Conservation (phyloP, 2,888 invertebrate genomes). For the Oegoconia quadripuncta region DNA sequence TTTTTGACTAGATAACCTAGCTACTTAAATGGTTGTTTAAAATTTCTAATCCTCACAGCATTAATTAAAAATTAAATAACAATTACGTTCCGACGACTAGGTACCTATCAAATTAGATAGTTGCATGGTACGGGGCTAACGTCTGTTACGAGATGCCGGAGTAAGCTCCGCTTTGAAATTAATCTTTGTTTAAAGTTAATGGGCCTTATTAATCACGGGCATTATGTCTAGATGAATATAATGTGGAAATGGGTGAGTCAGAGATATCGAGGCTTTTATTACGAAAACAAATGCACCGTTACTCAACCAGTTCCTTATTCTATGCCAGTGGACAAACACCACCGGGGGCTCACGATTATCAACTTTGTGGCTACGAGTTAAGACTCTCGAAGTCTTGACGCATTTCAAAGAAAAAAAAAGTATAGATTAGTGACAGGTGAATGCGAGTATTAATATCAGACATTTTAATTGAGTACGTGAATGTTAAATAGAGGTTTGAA, state of each 20-base stretch:
- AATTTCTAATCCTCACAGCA: no score
- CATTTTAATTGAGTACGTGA: constrained; percentile 59
- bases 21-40: no score
- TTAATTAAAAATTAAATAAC: no score
- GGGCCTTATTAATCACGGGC: constrained; percentile 66
- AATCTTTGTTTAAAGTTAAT: constrained; percentile 75
- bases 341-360: constrained; percentile 24
- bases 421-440: constrained; percentile 56
- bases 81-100: no score
- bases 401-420: constrained; percentile 13
- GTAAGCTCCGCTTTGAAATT: constrained; percentile 46
- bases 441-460: constrained; percentile 47
- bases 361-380: background rate
- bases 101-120: background rate
- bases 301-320: constrained; percentile 41
- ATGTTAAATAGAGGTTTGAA: constrained; percentile 25
- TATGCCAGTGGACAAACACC: constrained; percentile 28
- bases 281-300: constrained; percentile 68
- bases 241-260: constrained; percentile 66
- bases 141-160: constrained; percentile 29
- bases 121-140: constrained; percentile 36
- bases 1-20: no score
- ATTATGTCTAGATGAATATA: constrained; percentile 68
- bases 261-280: constrained; percentile 58
- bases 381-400: background rate